Base-by-base conservation (phyloP, 92 coral and sea anemone species). In the Plumapathes pennacea region DNA sequence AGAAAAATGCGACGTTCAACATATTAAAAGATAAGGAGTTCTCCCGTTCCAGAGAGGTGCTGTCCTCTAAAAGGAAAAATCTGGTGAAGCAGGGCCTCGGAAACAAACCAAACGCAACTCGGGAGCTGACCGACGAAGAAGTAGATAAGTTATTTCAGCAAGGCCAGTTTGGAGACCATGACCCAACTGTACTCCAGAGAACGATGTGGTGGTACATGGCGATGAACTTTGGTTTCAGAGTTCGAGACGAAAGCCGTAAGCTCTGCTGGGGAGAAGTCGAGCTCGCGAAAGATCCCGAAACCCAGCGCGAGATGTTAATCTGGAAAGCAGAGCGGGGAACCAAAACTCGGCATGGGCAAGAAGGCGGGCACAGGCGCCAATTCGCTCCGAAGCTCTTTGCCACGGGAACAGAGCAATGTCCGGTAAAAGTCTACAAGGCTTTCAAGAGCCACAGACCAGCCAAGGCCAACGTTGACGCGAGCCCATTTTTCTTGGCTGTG, bases 201-300 rank as follows among this genome's bases (percentile, higher is more conserved):
- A 46, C 78, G 19, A 25, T 70, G 5, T 70, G 78, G 67, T 70
- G 70, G 70, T 46, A 29, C 2, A 12, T 70, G 33, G 21, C 78
- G 7, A 17, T 70, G 46, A 58, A 46, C 22, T 70, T 70, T 28
- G 78, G 78, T 6, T 70, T 70, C 31, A 2, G 70, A 13, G 70
- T 69, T 15, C 19, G 60, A 38, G 69, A 71, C 21, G 78, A 71
- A 45, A 44, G 59, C 17, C 29, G 78, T 4, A 22, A 55, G 37
- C 23, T 71, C 0, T 10, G 53, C 24, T 59, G 78, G 70, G 78
- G 70, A 18, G 78, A 71, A 28, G 51, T 60, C 13, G 38, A 55
- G 26, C 45, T 55, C 2, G 43, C 32, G 36, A 13, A 41, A 25
- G 8, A 57, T 34, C 22, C 2, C 7, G 41, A 45, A 1, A 28